These are phyloP conservation scores for Tupaia chinensis DNA, from an alignment of 2,113 vertebrate species.

Conservation along the genomic window DNA sequence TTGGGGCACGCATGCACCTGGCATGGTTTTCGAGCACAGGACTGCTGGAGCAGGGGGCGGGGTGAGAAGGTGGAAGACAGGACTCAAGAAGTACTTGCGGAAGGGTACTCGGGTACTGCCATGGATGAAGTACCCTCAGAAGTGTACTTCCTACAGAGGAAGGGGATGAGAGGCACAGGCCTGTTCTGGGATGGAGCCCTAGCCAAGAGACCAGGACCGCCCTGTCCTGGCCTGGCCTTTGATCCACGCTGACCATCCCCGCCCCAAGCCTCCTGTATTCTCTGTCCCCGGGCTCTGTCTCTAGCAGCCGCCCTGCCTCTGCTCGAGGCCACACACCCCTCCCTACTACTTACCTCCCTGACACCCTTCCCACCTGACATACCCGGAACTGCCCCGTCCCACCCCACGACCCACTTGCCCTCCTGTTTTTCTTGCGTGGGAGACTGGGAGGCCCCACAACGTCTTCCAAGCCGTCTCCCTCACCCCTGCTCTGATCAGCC, in stretches of 20 bases:
- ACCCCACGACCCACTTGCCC: not conserved
- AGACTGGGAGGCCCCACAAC: no score
- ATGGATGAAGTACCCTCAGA: not conserved
- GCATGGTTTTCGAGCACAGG: no score
- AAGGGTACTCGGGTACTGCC: not conserved
- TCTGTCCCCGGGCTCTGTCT: not conserved
- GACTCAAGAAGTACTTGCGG: no score
- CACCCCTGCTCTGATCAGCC: not conserved
- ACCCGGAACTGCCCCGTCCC: not conserved
- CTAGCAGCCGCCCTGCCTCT: not conserved
- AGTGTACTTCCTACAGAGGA: not conserved
- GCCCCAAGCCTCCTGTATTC: not conserved
- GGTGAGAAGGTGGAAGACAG: not conserved
- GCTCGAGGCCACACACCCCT: not conserved
- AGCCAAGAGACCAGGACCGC: not conserved
- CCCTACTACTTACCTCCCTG: not conserved
- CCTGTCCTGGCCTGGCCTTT: not conserved
- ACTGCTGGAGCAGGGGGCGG: no score
- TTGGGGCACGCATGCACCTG: no score
- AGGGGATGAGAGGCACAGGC: not conserved
- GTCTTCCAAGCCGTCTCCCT: not conserved
- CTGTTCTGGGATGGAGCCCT: not conserved
- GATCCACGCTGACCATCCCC: not conserved
- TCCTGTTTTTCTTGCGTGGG: not conserved
- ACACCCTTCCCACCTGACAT: not conserved